Conservation (phyloP, 2,797 vertebrate species). For the Discoglossus pictus region DNA sequence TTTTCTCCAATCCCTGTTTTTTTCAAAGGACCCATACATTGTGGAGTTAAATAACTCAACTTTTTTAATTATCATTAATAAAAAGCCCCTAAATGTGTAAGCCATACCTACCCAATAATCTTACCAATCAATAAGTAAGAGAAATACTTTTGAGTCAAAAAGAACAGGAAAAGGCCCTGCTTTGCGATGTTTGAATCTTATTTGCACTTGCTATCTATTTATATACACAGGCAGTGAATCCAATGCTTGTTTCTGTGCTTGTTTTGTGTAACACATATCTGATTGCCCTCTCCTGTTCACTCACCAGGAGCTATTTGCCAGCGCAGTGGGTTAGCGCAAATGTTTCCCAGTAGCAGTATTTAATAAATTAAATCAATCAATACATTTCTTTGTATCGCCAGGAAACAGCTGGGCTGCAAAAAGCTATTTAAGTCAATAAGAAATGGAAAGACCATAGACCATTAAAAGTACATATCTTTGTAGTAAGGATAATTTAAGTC, state of each 20-base stretch:
- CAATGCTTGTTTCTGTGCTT: not conserved
- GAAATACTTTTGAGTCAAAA: too few relatives aligned
- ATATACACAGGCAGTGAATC: too few relatives aligned
- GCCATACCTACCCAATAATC: too few relatives aligned
- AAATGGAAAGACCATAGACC: constrained; percentile 39
- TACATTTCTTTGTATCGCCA: constrained; percentile 37
- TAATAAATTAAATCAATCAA: constrained; percentile 48
- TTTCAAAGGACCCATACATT: too few relatives aligned
- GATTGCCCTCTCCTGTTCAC: constrained; percentile 37
- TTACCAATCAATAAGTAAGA: too few relatives aligned
- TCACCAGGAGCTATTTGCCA: constrained; percentile 35
- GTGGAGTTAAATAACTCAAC: too few relatives aligned
- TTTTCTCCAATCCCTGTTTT: too few relatives aligned
- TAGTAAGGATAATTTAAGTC: constrained; percentile 57
- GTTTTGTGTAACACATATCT: constrained; percentile 7
- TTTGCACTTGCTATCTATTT: too few relatives aligned
- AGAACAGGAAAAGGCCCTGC: too few relatives aligned
- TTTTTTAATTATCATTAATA: too few relatives aligned
- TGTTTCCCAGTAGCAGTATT: constrained; percentile 36
- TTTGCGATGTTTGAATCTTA: too few relatives aligned
- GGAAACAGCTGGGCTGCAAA: constrained; percentile 41
- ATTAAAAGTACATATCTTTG: constrained; percentile 48
- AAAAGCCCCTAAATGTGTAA: too few relatives aligned
- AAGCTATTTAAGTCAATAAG: constrained; percentile 37
- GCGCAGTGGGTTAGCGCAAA: constrained; percentile 11